Conservation (phyloP, 2,113 vertebrate genomes). For the Uria lomvia region DNA sequence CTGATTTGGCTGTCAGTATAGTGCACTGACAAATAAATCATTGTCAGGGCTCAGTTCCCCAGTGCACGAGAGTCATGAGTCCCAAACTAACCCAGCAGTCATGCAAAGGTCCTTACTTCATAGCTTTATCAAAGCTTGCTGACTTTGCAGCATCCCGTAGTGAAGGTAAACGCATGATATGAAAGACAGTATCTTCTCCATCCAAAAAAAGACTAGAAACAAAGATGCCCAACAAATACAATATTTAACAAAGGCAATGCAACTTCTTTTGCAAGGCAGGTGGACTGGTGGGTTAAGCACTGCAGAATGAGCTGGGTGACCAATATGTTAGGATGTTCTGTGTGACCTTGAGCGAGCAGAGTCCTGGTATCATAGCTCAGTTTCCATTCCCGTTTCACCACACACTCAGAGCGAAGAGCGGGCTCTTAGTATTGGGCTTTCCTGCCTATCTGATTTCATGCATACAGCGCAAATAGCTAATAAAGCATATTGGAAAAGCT, state of each 20-base stretch:
- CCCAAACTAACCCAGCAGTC: not conserved
- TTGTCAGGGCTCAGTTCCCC: constrained; percentile 21
- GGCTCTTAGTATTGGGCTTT: not conserved
- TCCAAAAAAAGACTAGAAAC: not conserved
- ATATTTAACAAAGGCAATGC: fast-evolving
- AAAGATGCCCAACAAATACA: not conserved
- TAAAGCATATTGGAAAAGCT: not conserved
- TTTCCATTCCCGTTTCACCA: not conserved
- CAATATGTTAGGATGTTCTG: not conserved
- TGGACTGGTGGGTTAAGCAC: not conserved
- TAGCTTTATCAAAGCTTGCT: not conserved
- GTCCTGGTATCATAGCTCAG: not conserved
- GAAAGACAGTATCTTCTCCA: not conserved
- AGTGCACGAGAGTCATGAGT: not conserved
- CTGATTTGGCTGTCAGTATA: constrained; percentile 41
- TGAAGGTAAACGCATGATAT: not conserved
- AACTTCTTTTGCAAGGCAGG: fast-evolving
- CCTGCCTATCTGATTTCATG: not conserved
- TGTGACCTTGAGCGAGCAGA: not conserved
- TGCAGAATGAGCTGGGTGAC: not conserved
- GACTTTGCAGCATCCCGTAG: not conserved
- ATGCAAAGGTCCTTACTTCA: not conserved
- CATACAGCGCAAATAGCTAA: not conserved
- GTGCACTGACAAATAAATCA: constrained; percentile 59
- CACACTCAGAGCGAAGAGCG: not conserved